These are phyloP conservation scores for Monoplex corrugatus DNA, from an alignment of 2,888 invertebrate species.

Conservation along the genomic window DNA sequence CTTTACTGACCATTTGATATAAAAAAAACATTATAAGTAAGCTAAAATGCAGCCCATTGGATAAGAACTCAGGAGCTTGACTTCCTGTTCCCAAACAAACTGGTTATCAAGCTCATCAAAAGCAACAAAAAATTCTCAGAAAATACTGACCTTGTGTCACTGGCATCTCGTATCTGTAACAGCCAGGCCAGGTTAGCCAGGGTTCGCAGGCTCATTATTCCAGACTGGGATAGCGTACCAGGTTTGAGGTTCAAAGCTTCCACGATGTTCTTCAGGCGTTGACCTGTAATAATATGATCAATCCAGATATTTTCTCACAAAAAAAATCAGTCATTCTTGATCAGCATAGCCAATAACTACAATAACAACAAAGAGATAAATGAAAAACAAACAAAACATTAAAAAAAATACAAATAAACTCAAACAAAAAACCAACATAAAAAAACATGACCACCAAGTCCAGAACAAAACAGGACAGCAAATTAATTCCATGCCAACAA, in stretches of 20 bases:
- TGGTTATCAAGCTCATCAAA: background rate
- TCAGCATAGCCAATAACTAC: too few species aligned
- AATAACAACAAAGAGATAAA: background rate
- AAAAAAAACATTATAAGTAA: too few species aligned
- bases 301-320: background rate
- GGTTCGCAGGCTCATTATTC: conserved; percentile 67
- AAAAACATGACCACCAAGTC: background rate
- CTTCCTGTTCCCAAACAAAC: too few species aligned
- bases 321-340: too few species aligned
- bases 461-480: too few species aligned
- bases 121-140: background rate
- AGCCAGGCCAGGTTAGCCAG: conserved; percentile 67
- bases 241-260: conserved; percentile 62
- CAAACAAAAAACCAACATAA: background rate
- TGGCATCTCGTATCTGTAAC: conserved; percentile 66
- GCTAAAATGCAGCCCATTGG: too few species aligned
- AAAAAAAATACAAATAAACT: background rate
- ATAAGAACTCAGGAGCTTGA: too few species aligned
- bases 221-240: conserved; percentile 70
- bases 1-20: too few species aligned
- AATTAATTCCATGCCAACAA: too few species aligned
- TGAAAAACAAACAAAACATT: background rate
- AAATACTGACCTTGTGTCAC: conserved; percentile 68
- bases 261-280: conserved; percentile 62
- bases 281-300: conserved; percentile 59